Percentiles rank a stretch among this genome's conserved stretches.
Conservation (phyloP, 30 jellyfish, hydroid and myxozoan genomes). For the Aurelia aurita region DNA sequence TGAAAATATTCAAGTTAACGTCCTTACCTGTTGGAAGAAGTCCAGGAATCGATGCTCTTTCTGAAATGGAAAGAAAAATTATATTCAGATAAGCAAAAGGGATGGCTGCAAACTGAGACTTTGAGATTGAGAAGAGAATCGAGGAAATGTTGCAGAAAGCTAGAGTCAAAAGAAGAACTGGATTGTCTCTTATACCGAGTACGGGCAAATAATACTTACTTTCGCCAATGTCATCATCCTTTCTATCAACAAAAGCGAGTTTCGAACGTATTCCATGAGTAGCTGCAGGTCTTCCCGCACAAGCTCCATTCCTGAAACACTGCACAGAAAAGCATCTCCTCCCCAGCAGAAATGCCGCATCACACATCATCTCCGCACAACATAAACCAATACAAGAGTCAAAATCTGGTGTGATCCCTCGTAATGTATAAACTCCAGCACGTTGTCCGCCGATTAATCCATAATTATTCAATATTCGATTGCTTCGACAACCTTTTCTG, state of each 20-base stretch:
- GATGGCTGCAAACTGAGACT: too few species aligned
- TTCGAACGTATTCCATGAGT: slow-evolving; percentile 84
- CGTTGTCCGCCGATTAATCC: slow-evolving; percentile 95
- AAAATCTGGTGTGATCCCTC: slow-evolving; percentile 96
- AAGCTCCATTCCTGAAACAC: slow-evolving; percentile 90
- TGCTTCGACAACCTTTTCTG: slow-evolving; percentile 82
- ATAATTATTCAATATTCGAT: slow-evolving; percentile 64
- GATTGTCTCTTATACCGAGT: too few species aligned
- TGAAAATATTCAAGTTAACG: background rate
- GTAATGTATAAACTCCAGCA: slow-evolving; percentile 93
- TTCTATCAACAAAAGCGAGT: slow-evolving; percentile 87
- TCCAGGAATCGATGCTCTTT: slow-evolving; percentile 93
- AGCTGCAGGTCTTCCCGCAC: slow-evolving; percentile 91
- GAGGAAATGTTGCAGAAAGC: too few species aligned
- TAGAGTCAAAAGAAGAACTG: too few species aligned
- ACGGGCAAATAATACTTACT: slow-evolving; percentile 58
- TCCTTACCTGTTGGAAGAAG: slow-evolving; percentile 90
- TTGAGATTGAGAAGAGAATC: too few species aligned
- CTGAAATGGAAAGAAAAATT: slow-evolving; percentile 33
- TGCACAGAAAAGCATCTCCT: slow-evolving; percentile 96
- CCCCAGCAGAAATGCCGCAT: slow-evolving; percentile 97
- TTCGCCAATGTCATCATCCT: slow-evolving; percentile 88
- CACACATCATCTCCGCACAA: slow-evolving; percentile 96
- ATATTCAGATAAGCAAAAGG: too few species aligned
- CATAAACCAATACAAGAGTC: slow-evolving; percentile 89